phyloP scores from a whole-genome alignment of 2,113 vertebrate genomes.

The Limnothrissa miodon region DNA sequence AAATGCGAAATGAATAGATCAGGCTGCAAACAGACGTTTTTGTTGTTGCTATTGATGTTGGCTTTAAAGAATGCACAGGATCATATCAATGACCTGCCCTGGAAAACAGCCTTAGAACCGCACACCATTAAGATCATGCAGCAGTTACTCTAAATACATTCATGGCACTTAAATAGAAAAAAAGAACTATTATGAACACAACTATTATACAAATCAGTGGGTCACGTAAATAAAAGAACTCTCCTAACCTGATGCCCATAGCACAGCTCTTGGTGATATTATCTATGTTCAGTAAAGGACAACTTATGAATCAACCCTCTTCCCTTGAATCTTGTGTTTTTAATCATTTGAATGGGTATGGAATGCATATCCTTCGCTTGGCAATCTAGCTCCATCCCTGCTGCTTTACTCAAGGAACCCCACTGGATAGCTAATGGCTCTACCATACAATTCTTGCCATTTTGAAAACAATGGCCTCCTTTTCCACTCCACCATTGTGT shows the following conservation, averaged over 20 bases:
- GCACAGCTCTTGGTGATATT: background rate
- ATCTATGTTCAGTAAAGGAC: background rate
- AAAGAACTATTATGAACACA: background rate
- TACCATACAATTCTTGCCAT: conserved; percentile 47
- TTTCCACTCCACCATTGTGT: conserved; percentile 61
- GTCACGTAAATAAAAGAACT: background rate
- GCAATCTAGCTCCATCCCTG: background rate
- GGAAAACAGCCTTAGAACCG: background rate
- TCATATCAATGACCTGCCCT: background rate
- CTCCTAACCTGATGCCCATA: background rate
- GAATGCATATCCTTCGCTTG: background rate
- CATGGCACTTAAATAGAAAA: background rate
- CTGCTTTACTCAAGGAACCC: background rate
- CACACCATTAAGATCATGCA: background rate
- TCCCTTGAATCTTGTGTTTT: background rate
- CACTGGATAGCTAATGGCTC: conserved; percentile 53
- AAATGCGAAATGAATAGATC: background rate
- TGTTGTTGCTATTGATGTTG: background rate
- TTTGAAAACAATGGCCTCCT: conserved; percentile 51
- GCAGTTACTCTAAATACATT: background rate
- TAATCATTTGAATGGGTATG: background rate
- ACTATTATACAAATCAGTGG: background rate
- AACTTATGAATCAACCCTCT: background rate
- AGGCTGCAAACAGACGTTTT: background rate
- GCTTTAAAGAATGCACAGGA: background rate